Evolutionary conservation across 2,797 vertebrate species (phyloP).

Genomic region (Botia kubotai): DNA sequence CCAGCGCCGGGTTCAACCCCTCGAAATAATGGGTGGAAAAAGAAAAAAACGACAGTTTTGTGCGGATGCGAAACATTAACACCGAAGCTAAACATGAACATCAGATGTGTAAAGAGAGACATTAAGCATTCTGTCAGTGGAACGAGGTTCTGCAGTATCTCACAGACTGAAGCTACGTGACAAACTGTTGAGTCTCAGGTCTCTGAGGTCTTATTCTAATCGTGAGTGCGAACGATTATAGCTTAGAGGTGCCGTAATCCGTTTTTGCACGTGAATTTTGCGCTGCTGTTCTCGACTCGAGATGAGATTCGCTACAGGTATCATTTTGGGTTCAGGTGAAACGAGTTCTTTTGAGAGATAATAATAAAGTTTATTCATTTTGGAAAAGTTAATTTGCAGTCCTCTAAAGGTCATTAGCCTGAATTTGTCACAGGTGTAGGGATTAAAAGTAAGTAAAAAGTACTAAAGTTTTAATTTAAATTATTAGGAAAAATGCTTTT

Average conservation of each 20-base stretch:
- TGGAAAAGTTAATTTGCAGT: too few species aligned
- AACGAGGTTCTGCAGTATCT: not conserved
- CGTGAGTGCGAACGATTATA: not conserved
- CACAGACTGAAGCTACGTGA: not conserved
- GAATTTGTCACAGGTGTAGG: too few species aligned
- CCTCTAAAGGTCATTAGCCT: too few species aligned
- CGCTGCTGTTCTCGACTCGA: not conserved
- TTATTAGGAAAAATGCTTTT: too few species aligned
- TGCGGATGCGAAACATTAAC: conserved; percentile 1
- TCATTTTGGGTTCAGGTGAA: not conserved
- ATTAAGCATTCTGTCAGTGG: conserved; percentile 10
- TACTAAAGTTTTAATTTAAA: too few species aligned
- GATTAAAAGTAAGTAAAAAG: too few species aligned
- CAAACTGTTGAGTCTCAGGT: not conserved
- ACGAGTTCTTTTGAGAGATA: not conserved
- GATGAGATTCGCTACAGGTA: not conserved
- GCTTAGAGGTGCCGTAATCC: not conserved
- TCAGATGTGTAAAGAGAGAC: not conserved
- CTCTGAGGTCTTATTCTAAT: not conserved
- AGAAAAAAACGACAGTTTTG: conserved; percentile 15
- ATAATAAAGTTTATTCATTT: too few species aligned
- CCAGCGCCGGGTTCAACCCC: conserved; percentile 19
- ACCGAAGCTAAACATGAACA: conserved; percentile 36
- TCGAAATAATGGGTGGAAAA: conserved; percentile 10
- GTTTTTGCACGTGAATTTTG: not conserved